These are phyloP conservation scores for Rhadina sibilatrix DNA, from an alignment of 2,113 vertebrate genomes.

Conservation along the genomic window DNA sequence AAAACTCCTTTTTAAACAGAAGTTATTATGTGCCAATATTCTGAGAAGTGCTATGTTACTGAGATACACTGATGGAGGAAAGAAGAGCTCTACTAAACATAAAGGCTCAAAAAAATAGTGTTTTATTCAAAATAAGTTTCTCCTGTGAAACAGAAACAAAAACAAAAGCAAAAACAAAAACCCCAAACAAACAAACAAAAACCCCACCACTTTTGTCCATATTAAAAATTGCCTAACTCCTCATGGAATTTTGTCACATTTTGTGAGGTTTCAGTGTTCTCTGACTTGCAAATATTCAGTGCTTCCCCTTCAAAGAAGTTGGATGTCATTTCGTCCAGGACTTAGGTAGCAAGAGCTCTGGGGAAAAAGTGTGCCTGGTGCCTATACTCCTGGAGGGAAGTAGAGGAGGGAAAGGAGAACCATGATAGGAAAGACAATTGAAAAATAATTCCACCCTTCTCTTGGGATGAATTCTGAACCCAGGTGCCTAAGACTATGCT, in stretches of 20 bases:
- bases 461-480: background rate
- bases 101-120: background rate
- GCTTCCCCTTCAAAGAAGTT: background rate
- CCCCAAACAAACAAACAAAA: background rate
- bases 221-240: background rate
- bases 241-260: background rate
- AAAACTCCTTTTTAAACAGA: background rate
- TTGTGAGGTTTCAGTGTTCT: background rate
- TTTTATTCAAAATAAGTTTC: background rate
- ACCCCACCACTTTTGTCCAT: background rate
- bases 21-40: background rate
- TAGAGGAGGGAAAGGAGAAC: background rate
- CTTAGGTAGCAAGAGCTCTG: background rate
- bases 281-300: background rate
- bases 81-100: background rate
- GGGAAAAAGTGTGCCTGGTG: background rate
- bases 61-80: background rate
- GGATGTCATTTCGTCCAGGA: background rate
- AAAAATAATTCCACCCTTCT: background rate
- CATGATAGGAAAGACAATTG: accelerated
- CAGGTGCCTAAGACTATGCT: background rate
- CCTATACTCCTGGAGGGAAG: background rate
- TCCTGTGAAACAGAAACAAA: background rate
- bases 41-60: background rate
- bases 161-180: background rate